A percentile compares a stretch with the other conserved stretches of the same genome.
These are phyloP conservation scores for Apogon hyalosoma DNA, from an alignment of 2,797 vertebrate genomes.

Conservation along the genomic window DNA sequence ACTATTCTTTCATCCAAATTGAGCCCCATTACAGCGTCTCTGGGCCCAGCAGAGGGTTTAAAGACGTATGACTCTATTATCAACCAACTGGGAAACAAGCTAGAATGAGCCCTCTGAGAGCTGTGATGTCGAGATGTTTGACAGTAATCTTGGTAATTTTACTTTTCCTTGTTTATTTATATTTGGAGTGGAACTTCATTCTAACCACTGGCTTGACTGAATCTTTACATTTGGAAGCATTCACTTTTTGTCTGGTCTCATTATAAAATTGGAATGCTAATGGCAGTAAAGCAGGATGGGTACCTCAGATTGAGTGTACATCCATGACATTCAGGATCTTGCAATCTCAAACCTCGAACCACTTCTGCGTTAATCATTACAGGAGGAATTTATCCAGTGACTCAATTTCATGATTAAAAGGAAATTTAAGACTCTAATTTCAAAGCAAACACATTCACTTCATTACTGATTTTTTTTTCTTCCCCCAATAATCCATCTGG, in stretches of 20 bases:
- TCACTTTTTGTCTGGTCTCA: constrained; percentile 30
- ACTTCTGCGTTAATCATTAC: constrained; percentile 38
- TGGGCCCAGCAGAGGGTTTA: constrained; percentile 41
- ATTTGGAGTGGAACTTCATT: constrained; percentile 48
- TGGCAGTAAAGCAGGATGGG: constrained; percentile 31
- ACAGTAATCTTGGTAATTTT: constrained; percentile 54
- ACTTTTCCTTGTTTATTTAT: constrained; percentile 12
- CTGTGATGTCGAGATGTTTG: constrained; percentile 38
- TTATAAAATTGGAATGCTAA: constrained; percentile 31
- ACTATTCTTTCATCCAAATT: constrained; percentile 63
- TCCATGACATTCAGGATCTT: constrained; percentile 36
- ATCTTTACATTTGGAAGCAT: constrained; percentile 50
- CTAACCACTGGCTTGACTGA: constrained; percentile 58
- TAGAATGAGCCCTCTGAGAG: constrained; percentile 24
- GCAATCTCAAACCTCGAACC: constrained; percentile 38
- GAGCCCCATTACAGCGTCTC: constrained; percentile 47
- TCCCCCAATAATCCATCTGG: constrained; percentile 57
- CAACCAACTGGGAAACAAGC: constrained; percentile 29
- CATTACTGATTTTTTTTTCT: constrained; percentile 33
- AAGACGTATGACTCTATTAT: constrained; percentile 37
- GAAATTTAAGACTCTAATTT: constrained; percentile 41
- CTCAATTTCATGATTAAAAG: constrained; percentile 25
- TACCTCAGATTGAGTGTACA: constrained; percentile 24
- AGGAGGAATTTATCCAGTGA: constrained; percentile 31
- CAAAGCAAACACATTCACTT: constrained; percentile 32